Evolutionary conservation across 2,888 invertebrate species (phyloP), one percentile per base, ranked within the genome.

Genomic region (Andrena hattorfiana): DNA sequence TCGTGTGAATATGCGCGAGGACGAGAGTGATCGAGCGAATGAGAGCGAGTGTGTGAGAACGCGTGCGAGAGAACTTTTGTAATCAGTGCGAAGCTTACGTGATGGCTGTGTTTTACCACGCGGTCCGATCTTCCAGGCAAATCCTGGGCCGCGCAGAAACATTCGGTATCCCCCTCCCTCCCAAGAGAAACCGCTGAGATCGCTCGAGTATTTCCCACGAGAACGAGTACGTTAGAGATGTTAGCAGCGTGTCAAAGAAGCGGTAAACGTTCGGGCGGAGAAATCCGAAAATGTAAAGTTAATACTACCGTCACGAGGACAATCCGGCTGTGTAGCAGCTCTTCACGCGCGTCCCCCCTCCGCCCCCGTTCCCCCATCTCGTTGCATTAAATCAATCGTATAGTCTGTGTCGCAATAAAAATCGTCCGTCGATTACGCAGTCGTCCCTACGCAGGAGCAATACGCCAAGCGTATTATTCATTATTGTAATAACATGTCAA

Each of bases 101-200:
- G 83, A 91, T 87, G 90, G 90, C 91, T 90, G 91, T 91, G 90
- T 90, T 81, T 81, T 89, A 89, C 84, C 87, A 87, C 85, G 88
- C 86, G 89, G 87, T 89, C 87, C 86, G 84, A 87, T 90, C 91
- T 91, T 91, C 91, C 90, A 89, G 83, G 81, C 81, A 86, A 68
- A 86, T 78, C 81, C 79, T 84, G 82, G 82, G 63, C 82, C 82
- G 82, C 80, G 82, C 82, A 82, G 82, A 82, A 82, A 82, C 67
- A 71, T 82, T 82, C 82, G 71, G 82, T 82, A 80, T 75, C 81
- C 80, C 78, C 73, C 32, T 32, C 42, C 42, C 56, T 4, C 23
- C 56, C 20, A 23, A 32, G 49, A 16, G 7, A 56, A 85, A 74
- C 35, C 66, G 74, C 67, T 80, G 56, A 66, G 66, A 42, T 73